These are phyloP conservation scores for Eremobia ochroleuca DNA, from an alignment of 2,888 invertebrate species.

Conservation along the genomic window DNA sequence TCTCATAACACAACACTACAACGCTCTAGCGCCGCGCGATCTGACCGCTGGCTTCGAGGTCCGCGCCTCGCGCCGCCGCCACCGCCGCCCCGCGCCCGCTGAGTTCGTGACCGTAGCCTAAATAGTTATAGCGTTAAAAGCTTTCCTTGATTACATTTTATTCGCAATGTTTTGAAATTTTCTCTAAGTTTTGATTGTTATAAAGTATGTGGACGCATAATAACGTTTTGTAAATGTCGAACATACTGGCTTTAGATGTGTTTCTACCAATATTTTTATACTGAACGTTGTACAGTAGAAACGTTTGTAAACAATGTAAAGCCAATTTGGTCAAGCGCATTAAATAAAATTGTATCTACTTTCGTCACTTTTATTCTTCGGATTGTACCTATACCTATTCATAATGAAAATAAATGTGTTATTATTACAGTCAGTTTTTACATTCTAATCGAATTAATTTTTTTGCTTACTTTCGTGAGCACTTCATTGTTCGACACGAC, in stretches of 20 bases:
- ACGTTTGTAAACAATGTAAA: slow-evolving; percentile 57
- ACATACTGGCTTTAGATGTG: slow-evolving; percentile 56
- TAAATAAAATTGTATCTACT: slow-evolving; percentile 74
- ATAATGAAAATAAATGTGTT: slow-evolving; percentile 84
- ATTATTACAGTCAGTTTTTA: slow-evolving; percentile 73
- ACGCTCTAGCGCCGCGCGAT: too few species aligned
- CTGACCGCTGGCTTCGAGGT: too few species aligned
- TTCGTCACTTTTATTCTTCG: slow-evolving; percentile 79
- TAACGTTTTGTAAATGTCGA: slow-evolving; percentile 59
- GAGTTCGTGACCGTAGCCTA: too few species aligned
- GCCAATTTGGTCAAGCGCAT: slow-evolving; percentile 69
- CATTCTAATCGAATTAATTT: slow-evolving; percentile 76
- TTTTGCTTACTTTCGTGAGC: slow-evolving; percentile 71
- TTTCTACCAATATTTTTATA: slow-evolving; percentile 68
- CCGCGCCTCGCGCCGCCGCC: too few species aligned
- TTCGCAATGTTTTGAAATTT: slow-evolving; percentile 40
- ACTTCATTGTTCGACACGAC: slow-evolving; percentile 76
- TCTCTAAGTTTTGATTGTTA: slow-evolving; percentile 40
- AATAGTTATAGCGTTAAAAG: slow-evolving; percentile 37
- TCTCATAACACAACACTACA: too few species aligned
- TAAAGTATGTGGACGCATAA: slow-evolving; percentile 60
- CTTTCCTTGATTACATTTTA: slow-evolving; percentile 53
- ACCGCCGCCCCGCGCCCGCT: too few species aligned
- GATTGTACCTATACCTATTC: slow-evolving; percentile 77
- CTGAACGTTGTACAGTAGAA: slow-evolving; percentile 64